A percentile compares a stretch with the other conserved stretches of the same genome.
Evolutionary conservation across 2,113 vertebrate species (phyloP).

Genomic region (Hirundichthys speculiger): DNA sequence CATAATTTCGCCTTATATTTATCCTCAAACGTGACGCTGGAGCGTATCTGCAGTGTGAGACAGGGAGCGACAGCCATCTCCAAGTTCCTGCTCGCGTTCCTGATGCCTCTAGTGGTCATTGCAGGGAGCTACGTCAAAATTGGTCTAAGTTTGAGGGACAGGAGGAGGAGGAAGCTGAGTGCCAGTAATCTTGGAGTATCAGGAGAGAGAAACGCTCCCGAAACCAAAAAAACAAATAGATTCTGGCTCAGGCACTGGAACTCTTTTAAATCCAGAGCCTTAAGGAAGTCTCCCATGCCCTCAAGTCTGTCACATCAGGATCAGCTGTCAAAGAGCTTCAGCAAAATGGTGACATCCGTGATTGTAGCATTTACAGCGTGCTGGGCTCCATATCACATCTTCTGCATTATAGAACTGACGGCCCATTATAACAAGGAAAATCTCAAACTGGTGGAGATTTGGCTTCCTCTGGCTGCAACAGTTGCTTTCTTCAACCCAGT

Average conservation of each 20-base stretch:
- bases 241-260: slow-evolving; percentile 9
- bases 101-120: slow-evolving; percentile 85
- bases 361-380: slow-evolving; percentile 87
- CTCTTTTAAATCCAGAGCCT: background rate
- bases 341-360: slow-evolving; percentile 87
- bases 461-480: slow-evolving; percentile 79
- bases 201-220: background rate
- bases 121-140: slow-evolving; percentile 84
- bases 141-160: slow-evolving; percentile 76
- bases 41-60: slow-evolving; percentile 62
- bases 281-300: background rate
- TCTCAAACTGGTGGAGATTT: slow-evolving; percentile 44
- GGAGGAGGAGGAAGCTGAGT: slow-evolving; percentile 69
- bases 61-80: slow-evolving; percentile 75
- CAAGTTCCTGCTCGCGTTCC: slow-evolving; percentile 84
- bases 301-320: slow-evolving; percentile 1
- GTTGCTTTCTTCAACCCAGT: slow-evolving; percentile 86
- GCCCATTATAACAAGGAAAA: slow-evolving; percentile 45
- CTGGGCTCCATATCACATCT: slow-evolving; percentile 89
- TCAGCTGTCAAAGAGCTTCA: slow-evolving; percentile 82
- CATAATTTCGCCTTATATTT: slow-evolving; percentile 77
- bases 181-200: slow-evolving; percentile 1
- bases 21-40: slow-evolving; percentile 11
- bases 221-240: background rate
- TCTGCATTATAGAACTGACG: slow-evolving; percentile 84